These are phyloP conservation scores for Paguma larvata DNA, from an alignment of 2,797 vertebrate genomes.

Conservation along the genomic window DNA sequence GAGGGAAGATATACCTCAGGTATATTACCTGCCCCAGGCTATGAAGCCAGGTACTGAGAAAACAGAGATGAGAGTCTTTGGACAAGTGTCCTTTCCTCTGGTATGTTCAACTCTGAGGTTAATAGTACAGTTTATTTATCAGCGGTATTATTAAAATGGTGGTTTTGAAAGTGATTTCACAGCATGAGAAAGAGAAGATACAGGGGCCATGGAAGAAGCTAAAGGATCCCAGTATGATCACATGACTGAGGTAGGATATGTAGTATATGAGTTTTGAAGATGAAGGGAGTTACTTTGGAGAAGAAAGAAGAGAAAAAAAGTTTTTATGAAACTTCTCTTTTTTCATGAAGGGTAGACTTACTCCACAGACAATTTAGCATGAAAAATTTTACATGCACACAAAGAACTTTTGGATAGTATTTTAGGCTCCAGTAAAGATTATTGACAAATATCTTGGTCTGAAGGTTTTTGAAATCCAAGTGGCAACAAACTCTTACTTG, in stretches of 20 bases:
- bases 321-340: neutral
- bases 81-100: neutral
- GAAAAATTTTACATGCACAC: neutral
- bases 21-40: neutral
- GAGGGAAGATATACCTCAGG: neutral
- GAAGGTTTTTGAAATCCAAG: neutral
- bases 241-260: neutral
- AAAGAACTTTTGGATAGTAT: neutral
- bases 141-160: neutral
- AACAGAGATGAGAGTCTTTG: neutral
- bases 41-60: neutral
- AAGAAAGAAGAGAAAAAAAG: neutral
- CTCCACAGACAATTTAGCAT: neutral
- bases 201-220: neutral
- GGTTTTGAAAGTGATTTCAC: neutral
- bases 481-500: neutral
- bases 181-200: neutral
- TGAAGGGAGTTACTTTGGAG: neutral
- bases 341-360: neutral
- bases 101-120: neutral
- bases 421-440: neutral
- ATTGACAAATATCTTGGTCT: neutral
- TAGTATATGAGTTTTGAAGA: slow-evolving; percentile 28
- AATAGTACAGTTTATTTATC: neutral
- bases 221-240: neutral